Percentiles rank a stretch among this genome's conserved stretches.
Evolutionary conservation across 2,888 invertebrate genomes (phyloP).

Genomic region (Aporophyla nigra): DNA sequence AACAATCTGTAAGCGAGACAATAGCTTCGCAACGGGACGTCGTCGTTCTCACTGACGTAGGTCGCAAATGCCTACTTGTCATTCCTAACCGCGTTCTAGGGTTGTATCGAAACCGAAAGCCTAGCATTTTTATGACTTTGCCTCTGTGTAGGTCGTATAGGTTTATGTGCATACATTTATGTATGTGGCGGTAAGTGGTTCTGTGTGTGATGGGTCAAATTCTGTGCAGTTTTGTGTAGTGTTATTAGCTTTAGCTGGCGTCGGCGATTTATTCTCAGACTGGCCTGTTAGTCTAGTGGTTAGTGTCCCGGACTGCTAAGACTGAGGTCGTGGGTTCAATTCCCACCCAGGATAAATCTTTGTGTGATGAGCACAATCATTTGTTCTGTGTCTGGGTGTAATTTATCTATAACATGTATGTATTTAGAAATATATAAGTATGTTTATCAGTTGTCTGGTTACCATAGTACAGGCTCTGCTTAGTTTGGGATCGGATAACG

Average conservation of each 20-base stretch:
- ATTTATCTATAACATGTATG: too few relatives aligned
- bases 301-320: too few relatives aligned
- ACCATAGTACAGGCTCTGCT: too few relatives aligned
- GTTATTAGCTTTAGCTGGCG: not conserved
- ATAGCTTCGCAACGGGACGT: conserved; percentile 53
- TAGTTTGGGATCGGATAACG: too few relatives aligned
- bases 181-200: conserved; percentile 23
- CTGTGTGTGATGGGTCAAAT: conserved; percentile 1
- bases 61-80: conserved; percentile 63
- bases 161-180: conserved; percentile 54
- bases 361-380: too few relatives aligned
- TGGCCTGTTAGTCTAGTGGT: too few relatives aligned
- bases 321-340: too few relatives aligned
- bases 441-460: too few relatives aligned
- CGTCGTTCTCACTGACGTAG: conserved; percentile 52
- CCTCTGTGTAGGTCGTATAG: conserved; percentile 37
- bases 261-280: not conserved
- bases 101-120: conserved; percentile 47
- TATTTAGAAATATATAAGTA: too few relatives aligned
- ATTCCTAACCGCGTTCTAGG: conserved; percentile 59
- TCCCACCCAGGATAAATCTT: too few relatives aligned
- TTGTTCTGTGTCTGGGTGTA: too few relatives aligned
- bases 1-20: conserved; percentile 60
- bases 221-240: conserved; percentile 6
- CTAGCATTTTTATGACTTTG: conserved; percentile 54